A percentile compares a stretch with the other conserved stretches of the same genome.
These are phyloP conservation scores for Lasioglossum vierecki DNA, from an alignment of 2,888 invertebrate genomes.

Conservation along the genomic window DNA sequence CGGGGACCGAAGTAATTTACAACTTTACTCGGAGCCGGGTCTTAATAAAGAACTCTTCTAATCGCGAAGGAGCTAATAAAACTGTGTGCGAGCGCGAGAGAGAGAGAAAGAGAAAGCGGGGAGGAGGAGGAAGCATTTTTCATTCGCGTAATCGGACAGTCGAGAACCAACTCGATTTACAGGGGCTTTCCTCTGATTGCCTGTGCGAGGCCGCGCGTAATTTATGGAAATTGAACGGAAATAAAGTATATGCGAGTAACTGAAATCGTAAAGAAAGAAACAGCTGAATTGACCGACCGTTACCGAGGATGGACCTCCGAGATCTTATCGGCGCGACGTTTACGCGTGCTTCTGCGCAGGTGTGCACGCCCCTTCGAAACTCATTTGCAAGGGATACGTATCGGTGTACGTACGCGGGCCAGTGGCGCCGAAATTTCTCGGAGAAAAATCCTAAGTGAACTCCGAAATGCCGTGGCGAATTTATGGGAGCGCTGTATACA, in stretches of 20 bases:
- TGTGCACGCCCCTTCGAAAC: conserved; percentile 18
- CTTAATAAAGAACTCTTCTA: conserved; percentile 11
- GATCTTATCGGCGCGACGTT: conserved; percentile 58
- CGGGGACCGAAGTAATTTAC: neutral
- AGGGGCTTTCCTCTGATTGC: conserved; percentile 1
- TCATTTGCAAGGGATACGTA: neutral
- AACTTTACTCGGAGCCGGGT: neutral
- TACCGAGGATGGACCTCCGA: conserved; percentile 51
- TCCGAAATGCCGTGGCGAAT: no score
- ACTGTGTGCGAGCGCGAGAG: neutral
- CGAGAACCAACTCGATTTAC: conserved; percentile 14
- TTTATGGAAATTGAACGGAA: conserved; percentile 47
- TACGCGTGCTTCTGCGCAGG: conserved; percentile 53
- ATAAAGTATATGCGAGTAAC: conserved; percentile 20
- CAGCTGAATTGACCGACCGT: conserved; percentile 37
- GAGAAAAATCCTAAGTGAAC: neutral
- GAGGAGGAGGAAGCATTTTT: neutral
- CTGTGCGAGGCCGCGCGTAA: conserved; percentile 5
- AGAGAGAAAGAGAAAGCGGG: neutral
- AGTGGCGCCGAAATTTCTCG: neutral
- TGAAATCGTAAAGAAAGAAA: conserved; percentile 52
- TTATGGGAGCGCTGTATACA: no score
- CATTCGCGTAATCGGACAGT: neutral
- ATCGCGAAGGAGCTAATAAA: neutral
- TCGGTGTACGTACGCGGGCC: neutral